Evolutionary conservation across 1,140 invertebrate genomes (phyloP).

Genomic region (Scaptomyza graminum): DNA sequence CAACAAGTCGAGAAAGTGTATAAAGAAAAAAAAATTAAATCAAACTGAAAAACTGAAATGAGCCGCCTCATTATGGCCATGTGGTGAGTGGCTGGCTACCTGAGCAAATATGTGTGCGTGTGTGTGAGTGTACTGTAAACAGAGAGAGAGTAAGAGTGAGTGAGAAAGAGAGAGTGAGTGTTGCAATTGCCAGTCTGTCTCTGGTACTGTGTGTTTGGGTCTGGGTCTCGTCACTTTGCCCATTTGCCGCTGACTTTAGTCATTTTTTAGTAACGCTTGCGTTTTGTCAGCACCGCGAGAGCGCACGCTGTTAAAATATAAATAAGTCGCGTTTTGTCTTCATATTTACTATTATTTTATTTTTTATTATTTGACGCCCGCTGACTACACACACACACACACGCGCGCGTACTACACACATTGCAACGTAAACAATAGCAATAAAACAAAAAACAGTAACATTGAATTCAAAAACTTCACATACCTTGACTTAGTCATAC

Average conservation of each 20-base stretch:
- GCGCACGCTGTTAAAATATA: conserved; percentile 41
- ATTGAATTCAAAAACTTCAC: conserved; percentile 38
- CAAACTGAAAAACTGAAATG: conserved; percentile 34
- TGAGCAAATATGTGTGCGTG: conserved; percentile 20
- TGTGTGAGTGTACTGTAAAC: conserved; percentile 17
- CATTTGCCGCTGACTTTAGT: conserved; percentile 74
- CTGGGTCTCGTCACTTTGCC: conserved; percentile 60
- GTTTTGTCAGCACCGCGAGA: conserved; percentile 79
- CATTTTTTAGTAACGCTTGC: conserved; percentile 80
- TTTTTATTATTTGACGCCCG: conserved; percentile 42
- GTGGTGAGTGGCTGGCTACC: conserved; percentile 14
- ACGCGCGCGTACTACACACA: not conserved
- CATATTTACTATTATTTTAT: conserved; percentile 40
- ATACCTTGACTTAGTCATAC: conserved; percentile 56
- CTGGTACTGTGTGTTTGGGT: conserved; percentile 23
- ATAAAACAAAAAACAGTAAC: conserved; percentile 15
- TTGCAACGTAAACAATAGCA: conserved; percentile 31
- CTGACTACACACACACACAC: conserved; percentile 24
- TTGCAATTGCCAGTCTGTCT: conserved; percentile 56
- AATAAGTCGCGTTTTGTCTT: conserved; percentile 25
- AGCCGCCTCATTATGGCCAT: conserved; percentile 42
- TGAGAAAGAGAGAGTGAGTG: conserved; percentile 27
- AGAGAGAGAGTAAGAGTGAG: conserved; percentile 25
- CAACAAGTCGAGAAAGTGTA: conserved; percentile 52
- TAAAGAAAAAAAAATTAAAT: conserved; percentile 19